Evolutionary conservation across 2,888 invertebrate genomes (phyloP), one percentile per base, ranked within the genome.

Genomic region (Drosophila infuscata): DNA sequence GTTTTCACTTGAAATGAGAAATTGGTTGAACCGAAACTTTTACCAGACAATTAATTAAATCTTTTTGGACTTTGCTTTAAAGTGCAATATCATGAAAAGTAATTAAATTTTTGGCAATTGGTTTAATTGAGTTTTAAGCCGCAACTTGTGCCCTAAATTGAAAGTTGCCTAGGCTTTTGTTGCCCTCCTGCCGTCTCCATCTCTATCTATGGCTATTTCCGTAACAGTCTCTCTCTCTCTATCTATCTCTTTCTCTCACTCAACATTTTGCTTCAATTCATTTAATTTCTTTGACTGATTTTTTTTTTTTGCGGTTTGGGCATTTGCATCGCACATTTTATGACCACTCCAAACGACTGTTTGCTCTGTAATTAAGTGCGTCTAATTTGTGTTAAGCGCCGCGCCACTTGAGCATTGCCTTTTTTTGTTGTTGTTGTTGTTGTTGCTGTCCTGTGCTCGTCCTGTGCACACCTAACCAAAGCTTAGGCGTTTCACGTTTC

Each of bases 331-430:
- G 67, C 66, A 76, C 67, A 82, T 87, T 86, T 86, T 87, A 83
- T 69, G 70, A 70, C 73, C 74, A 77, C 65, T 79, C 70, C 63
- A 63, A 63, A 61, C 52, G 70, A 84, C 88, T 85, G 83, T 88
- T 88, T 88, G 90, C 86, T 67, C 79, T 81, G 86, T 88, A 86
- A 86, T 86, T 90, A 86, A 88, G 86, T 86, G 90, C 90, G 86
- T 90, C 90, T 86, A 86, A 90, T 86, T 90, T 90, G 86, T 81
- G 87, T 88, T 86, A 88, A 86, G 84, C 84, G 82, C 74, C 52
- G 80, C 62, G 85, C 79, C 88, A 87, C 84, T 84, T 89, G 76
- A 84, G 83, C 79, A 76, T 68, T 74, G 74, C 70, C 73, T 53
- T 74, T 72, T 71, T 69, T n/a, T n/a, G n/a, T n/a, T 66, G 48